Percentiles rank a stretch among this genome's conserved stretches.
Evolutionary conservation across 92 coral and sea anemone genomes (phyloP).

Genomic region (Isaurus tuberculatus): DNA sequence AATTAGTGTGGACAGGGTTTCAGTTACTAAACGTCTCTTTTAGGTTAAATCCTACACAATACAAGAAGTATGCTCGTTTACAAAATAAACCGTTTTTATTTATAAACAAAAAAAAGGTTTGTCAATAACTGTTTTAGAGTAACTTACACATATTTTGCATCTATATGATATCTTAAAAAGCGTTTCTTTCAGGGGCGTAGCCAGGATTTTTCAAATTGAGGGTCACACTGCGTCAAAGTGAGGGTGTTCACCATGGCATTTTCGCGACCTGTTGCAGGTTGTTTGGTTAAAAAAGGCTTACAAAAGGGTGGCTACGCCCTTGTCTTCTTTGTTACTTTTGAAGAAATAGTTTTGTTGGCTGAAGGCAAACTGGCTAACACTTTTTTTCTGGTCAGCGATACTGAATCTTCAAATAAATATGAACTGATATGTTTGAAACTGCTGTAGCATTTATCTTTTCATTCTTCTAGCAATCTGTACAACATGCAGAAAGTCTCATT

Average conservation of each 20-base stretch:
- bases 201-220: too few relatives aligned
- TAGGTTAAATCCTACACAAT: constrained; percentile 9
- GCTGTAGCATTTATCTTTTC: constrained; percentile 13
- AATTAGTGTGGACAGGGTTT: neutral
- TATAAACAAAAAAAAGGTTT: neutral
- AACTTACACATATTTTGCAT: neutral
- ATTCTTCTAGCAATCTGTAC: constrained; percentile 48
- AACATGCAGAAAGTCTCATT: constrained; percentile 45
- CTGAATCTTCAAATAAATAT: constrained; percentile 2
- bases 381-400: constrained; percentile 10
- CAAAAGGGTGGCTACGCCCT: too few relatives aligned
- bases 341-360: neutral
- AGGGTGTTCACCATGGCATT: too few relatives aligned
- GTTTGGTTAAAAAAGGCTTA: too few relatives aligned
- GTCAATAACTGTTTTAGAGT: constrained; percentile 18
- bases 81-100: constrained; percentile 8
- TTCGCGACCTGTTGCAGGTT: too few relatives aligned
- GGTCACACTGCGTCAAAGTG: too few relatives aligned
- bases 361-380: neutral
- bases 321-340: neutral
- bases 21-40: too few relatives aligned
- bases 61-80: constrained; percentile 8
- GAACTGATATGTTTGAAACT: constrained; percentile 7
- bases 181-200: too few relatives aligned
- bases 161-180: constrained; percentile 3